phyloP scores from a whole-genome alignment of 2,888 invertebrate genomes.

The Pammene fasciana region DNA sequence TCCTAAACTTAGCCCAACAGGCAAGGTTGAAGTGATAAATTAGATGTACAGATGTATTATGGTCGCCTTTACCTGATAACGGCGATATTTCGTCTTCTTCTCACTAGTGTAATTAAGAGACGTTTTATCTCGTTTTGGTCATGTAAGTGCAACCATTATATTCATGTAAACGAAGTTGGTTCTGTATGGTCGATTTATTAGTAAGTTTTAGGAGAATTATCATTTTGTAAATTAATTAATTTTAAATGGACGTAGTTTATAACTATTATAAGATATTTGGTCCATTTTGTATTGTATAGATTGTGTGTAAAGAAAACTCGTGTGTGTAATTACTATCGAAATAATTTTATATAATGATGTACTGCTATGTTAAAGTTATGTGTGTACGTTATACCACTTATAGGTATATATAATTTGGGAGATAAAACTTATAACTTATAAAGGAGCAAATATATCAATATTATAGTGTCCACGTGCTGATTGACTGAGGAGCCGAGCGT shows the following conservation, averaged over 20 bases:
- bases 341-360: no score
- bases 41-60: background rate
- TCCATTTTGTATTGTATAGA: constrained; percentile 22
- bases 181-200: background rate
- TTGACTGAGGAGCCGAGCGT: no score
- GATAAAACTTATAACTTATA: no score
- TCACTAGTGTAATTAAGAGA: background rate
- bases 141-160: background rate
- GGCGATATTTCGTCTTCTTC: background rate
- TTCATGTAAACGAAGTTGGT: background rate
- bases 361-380: no score
- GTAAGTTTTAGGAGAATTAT: constrained; percentile 21
- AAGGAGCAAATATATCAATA: no score
- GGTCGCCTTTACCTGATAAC: background rate
- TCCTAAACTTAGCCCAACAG: no score
- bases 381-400: no score
- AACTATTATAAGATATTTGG: constrained; percentile 17
- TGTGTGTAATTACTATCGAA: no score
- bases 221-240: constrained; percentile 19
- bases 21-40: background rate
- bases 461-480: no score
- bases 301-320: constrained; percentile 16
- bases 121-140: background rate
- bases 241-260: constrained; percentile 17
- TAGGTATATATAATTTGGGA: no score